phyloP scores from a whole-genome alignment of 2,113 vertebrate species.

The Mesitornis unicolor region DNA sequence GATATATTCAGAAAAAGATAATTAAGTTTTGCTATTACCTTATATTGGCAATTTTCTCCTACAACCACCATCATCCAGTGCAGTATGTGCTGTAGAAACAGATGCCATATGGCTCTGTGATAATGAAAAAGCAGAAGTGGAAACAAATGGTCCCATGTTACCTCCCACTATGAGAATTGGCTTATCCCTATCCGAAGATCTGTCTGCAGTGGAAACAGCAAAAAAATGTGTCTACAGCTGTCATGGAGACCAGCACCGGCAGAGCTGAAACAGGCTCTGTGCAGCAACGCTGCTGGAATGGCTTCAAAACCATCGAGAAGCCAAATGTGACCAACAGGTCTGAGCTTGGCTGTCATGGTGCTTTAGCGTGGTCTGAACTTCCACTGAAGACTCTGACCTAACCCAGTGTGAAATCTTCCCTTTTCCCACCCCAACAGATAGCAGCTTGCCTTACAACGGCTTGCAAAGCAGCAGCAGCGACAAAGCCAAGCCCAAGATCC shows the following conservation, averaged over 20 bases:
- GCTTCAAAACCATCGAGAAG: neutral
- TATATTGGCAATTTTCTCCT: neutral
- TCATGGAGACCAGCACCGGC: neutral
- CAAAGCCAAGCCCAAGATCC: neutral
- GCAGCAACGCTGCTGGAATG: neutral
- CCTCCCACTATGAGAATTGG: neutral
- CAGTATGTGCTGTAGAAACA: neutral
- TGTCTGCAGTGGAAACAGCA: neutral
- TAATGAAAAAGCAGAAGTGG: neutral
- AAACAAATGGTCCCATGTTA: conserved; percentile 11
- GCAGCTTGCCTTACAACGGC: neutral
- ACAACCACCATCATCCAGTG: neutral
- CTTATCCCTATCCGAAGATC: neutral
- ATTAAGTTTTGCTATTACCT: neutral
- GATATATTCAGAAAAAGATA: neutral
- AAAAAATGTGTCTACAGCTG: neutral
- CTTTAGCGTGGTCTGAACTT: neutral
- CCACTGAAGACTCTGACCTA: neutral
- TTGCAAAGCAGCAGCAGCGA: neutral
- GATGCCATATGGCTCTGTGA: neutral
- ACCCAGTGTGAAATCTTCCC: neutral
- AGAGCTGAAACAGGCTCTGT: neutral
- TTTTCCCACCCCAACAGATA: neutral
- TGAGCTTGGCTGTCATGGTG: neutral
- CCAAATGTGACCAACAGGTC: neutral